These are phyloP conservation scores for Caenorhabditis inopinata DNA, from an alignment of 1,140 invertebrate genomes.

Conservation along the genomic window DNA sequence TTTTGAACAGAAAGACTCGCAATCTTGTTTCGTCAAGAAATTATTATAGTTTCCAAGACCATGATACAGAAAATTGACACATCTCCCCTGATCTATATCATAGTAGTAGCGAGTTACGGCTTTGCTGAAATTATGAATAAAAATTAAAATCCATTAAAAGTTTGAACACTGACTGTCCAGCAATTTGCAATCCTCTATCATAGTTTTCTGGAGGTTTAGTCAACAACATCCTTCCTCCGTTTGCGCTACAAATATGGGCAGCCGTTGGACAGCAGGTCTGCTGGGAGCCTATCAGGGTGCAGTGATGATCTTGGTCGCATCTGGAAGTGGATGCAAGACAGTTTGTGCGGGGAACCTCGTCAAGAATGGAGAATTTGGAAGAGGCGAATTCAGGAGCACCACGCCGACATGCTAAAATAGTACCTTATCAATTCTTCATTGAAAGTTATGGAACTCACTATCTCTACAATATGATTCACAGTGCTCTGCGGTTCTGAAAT, in stretches of 20 bases:
- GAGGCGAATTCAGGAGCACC: constrained; percentile 55
- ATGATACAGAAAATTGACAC: constrained; percentile 59
- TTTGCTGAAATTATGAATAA: constrained; percentile 32
- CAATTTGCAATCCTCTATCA: constrained; percentile 59
- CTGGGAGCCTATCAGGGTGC: constrained; percentile 60
- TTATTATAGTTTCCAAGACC: constrained; percentile 64
- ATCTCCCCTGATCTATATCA: constrained; percentile 60
- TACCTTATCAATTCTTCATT: neutral
- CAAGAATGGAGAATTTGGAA: constrained; percentile 51
- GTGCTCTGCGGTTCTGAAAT: constrained; percentile 61
- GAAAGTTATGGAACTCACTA: constrained; percentile 48
- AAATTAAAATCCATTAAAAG: neutral
- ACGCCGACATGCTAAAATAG: constrained; percentile 54
- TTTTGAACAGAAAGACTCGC: constrained; percentile 63
- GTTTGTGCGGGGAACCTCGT: constrained; percentile 61
- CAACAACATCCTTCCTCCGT: constrained; percentile 53
- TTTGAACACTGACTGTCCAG: constrained; percentile 46
- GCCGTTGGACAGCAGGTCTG: constrained; percentile 64
- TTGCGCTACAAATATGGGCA: constrained; percentile 56
- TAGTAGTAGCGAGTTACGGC: constrained; percentile 61
- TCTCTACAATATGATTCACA: constrained; percentile 63
- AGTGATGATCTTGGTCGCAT: constrained; percentile 56
- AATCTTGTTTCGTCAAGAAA: constrained; percentile 63
- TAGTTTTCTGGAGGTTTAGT: constrained; percentile 55
- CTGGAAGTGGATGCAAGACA: constrained; percentile 54